Conservation (phyloP, 2,113 vertebrate species). For the Tylochromis polylepis region DNA sequence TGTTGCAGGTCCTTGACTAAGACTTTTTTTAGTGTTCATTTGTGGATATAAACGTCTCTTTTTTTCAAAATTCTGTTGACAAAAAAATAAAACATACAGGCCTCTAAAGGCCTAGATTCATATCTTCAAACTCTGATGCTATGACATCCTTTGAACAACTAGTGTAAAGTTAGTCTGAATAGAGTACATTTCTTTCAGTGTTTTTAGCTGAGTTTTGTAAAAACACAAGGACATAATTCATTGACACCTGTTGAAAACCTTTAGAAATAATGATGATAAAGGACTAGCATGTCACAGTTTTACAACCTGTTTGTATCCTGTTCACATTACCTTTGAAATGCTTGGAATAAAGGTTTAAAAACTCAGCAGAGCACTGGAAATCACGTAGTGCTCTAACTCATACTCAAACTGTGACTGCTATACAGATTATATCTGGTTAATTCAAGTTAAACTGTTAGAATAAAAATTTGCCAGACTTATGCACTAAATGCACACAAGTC, state of each 20-base stretch:
- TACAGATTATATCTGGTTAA: background rate
- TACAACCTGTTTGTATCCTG: no score
- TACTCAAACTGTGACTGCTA: background rate
- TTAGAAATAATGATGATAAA: background rate
- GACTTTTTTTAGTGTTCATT: background rate
- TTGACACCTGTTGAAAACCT: background rate
- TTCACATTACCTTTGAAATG: no score
- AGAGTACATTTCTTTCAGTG: background rate
- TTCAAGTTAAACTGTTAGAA: background rate
- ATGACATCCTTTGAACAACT: background rate
- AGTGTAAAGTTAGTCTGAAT: background rate
- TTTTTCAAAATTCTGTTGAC: rapidly evolving
- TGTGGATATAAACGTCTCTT: background rate
- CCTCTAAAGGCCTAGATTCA: background rate
- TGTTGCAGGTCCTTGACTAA: background rate
- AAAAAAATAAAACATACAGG: background rate
- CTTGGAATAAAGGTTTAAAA: background rate
- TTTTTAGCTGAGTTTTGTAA: background rate
- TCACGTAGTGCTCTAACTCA: background rate
- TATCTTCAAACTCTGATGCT: background rate
- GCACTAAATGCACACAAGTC: background rate
- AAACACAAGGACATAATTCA: background rate
- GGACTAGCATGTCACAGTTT: background rate
- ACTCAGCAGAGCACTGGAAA: rapidly evolving
- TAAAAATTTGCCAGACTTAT: background rate